Base-by-base conservation (phyloP, 2,888 invertebrate species). In the Tetheella fluctuosa region DNA sequence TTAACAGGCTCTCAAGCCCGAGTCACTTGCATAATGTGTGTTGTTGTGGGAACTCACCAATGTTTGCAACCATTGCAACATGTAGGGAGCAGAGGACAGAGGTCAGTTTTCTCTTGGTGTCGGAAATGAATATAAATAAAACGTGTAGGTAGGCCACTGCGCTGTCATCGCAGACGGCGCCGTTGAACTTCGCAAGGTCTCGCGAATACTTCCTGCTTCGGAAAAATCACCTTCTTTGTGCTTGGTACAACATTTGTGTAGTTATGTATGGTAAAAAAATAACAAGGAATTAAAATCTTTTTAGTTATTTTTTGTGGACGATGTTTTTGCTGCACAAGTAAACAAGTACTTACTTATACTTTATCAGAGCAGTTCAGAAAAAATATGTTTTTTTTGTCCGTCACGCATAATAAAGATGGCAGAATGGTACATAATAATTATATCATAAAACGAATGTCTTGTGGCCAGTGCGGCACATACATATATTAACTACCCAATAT, bases 121-220 rank as follows among this genome's bases (percentile, higher is more conserved):
- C 86, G 89, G 89, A 89, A 89, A 84, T 73, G 71, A 69, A 71
- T 72, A n/a, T 25, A 25, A 25, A 70, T 74, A 74, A 76, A 79
- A 79, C 76, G 73, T 79, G 66, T 62, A 70, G 73, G 68, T 71
- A 71, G 65, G 65, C 68, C n/a, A n/a, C n/a, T n/a, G n/a, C 73
- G 39, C 7, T 39, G 39, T 74, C 69, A 66, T 71, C 61, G 62
- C 66, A 74, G 72, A 75, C 76, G 69, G 80, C 80, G 82, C 74
- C 86, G 85, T 83, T 88, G 89, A 89, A 89, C 89, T 84, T 79
- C 71, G 74, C 88, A 86, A 89, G 89, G 87, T 81, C 85, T 83
- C 67, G 66, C 69, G 66, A 70, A 64, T 73, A 78, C 81, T 88
- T 89, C 88, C 88, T 88, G 83, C 79, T 84, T 76, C 69, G 74